Percentiles rank a stretch among this genome's conserved stretches.
Evolutionary conservation across 2,113 vertebrate genomes (phyloP).

Genomic region (Cryptotis parvus): DNA sequence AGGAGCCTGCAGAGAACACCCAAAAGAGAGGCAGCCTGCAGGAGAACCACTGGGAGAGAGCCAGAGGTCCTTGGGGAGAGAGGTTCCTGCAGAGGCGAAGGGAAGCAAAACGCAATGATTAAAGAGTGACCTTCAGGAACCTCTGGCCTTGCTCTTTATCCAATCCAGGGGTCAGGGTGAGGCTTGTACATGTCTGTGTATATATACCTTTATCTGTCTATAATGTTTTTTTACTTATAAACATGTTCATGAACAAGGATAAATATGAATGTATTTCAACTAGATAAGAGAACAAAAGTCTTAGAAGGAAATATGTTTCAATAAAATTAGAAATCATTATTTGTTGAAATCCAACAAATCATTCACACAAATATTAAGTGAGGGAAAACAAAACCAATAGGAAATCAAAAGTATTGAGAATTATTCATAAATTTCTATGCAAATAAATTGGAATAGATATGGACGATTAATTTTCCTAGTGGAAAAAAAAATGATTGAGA

Average conservation of each 20-base stretch:
- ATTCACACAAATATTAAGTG: slow-evolving; percentile 34
- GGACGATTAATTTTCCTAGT: not conserved
- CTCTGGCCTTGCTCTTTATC: too few relatives aligned
- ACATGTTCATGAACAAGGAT: slow-evolving; percentile 12
- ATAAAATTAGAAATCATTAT: slow-evolving; percentile 22
- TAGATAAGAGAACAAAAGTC: slow-evolving; percentile 15
- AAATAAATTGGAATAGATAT: slow-evolving; percentile 1
- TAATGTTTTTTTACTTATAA: slow-evolving; percentile 14
- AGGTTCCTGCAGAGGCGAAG: too few relatives aligned
- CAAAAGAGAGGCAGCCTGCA: too few relatives aligned
- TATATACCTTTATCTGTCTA: not conserved
- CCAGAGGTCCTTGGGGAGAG: too few relatives aligned
- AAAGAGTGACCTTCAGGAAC: too few relatives aligned
- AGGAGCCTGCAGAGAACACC: too few relatives aligned
- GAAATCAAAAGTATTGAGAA: slow-evolving; percentile 43
- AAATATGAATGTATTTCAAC: slow-evolving; percentile 25
- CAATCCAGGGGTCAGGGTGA: too few relatives aligned
- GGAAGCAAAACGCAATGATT: too few relatives aligned
- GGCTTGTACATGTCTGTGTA: not conserved
- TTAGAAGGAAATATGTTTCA: slow-evolving; percentile 7
- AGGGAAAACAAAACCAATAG: slow-evolving; percentile 3
- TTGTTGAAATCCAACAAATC: not conserved
- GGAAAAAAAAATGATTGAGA: slow-evolving; percentile 41
- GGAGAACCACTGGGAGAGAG: too few relatives aligned
- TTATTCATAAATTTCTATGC: slow-evolving; percentile 31